Percentiles rank a stretch among this genome's conserved stretches.
Conservation (phyloP, 2,888 invertebrate species). For the Drosophila cracens region DNA sequence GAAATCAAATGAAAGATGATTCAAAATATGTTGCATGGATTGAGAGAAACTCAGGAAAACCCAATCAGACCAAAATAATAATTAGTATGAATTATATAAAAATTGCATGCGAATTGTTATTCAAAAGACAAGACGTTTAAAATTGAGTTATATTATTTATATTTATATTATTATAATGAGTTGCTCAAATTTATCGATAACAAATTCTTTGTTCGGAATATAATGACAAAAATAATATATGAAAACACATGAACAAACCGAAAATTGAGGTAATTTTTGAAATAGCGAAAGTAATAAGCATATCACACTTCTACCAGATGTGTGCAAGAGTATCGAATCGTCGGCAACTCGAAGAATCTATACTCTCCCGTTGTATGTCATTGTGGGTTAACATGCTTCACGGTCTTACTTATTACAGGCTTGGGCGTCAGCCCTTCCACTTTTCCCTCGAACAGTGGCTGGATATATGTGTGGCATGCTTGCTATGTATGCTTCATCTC, state of each 20-base stretch:
- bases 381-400: slow-evolving; percentile 55
- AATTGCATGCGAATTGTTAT: too few relatives aligned
- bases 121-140: too few relatives aligned
- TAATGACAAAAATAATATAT: background rate
- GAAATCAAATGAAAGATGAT: background rate
- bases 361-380: slow-evolving; percentile 35
- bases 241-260: background rate
- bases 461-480: slow-evolving; percentile 13
- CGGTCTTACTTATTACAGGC: slow-evolving; percentile 53
- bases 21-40: background rate
- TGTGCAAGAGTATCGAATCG: background rate
- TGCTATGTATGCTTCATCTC: slow-evolving; percentile 22
- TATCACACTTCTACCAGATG: background rate
- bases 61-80: background rate
- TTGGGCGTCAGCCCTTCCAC: slow-evolving; percentile 7
- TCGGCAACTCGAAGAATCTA: background rate
- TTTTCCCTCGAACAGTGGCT: slow-evolving; percentile 8
- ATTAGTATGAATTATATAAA: too few relatives aligned
- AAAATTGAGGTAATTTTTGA: background rate
- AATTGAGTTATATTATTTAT: too few relatives aligned
- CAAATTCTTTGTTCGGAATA: too few relatives aligned
- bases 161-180: too few relatives aligned
- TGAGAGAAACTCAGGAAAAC: accelerated
- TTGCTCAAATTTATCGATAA: too few relatives aligned
- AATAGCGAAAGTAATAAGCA: background rate